These are phyloP conservation scores for Sminthurides aquaticus DNA, from an alignment of 2,888 invertebrate genomes.

Conservation along the genomic window DNA sequence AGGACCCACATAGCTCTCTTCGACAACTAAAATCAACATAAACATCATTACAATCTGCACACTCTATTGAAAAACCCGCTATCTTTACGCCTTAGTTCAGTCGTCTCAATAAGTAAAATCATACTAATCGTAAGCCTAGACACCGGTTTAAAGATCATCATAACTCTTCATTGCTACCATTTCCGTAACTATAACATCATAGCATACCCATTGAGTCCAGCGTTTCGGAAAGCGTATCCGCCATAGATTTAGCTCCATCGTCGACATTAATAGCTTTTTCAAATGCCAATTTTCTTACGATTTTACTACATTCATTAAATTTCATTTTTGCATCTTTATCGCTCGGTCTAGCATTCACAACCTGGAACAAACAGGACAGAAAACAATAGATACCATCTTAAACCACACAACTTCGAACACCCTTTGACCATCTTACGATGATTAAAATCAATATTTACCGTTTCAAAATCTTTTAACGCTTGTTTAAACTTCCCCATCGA, in stretches of 20 bases:
- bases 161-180: background rate
- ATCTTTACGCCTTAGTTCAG: too few relatives aligned
- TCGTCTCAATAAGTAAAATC: background rate
- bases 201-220: slow-evolving; percentile 79
- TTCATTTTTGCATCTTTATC: slow-evolving; percentile 91
- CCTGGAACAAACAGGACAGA: slow-evolving; percentile 56
- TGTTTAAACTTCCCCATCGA: slow-evolving; percentile 93
- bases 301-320: slow-evolving; percentile 88
- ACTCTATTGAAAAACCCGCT: background rate
- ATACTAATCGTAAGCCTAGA: slow-evolving; percentile 16
- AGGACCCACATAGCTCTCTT: slow-evolving; percentile 90
- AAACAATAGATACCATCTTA: too few relatives aligned
- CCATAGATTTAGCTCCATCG: slow-evolving; percentile 74
- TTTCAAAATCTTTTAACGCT: slow-evolving; percentile 93
- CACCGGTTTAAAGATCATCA: slow-evolving; percentile 20
- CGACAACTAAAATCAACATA: slow-evolving; percentile 62
- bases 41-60: background rate
- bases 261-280: slow-evolving; percentile 94
- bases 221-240: slow-evolving; percentile 67
- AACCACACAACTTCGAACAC: too few relatives aligned
- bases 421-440: too few relatives aligned
- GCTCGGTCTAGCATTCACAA: slow-evolving; percentile 81
- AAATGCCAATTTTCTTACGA: slow-evolving; percentile 88
- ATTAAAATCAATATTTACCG: slow-evolving; percentile 54
- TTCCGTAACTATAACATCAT: slow-evolving; percentile 30